Evolutionary conservation across 1,140 invertebrate genomes (phyloP), one percentile per base, ranked within the genome.

Genomic region (Prorops nasuta): DNA sequence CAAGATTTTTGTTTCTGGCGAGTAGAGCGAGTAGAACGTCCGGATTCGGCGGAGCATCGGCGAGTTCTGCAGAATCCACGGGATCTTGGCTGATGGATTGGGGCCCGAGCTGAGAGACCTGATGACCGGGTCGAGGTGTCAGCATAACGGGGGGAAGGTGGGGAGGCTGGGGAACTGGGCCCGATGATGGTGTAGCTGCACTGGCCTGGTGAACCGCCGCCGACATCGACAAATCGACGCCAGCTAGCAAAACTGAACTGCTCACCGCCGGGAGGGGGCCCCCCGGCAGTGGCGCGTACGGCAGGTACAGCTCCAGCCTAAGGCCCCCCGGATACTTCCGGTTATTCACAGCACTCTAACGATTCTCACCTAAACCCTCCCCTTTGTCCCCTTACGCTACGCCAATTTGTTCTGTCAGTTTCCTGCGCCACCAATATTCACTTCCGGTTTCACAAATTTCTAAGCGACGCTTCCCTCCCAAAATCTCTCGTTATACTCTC

Each of bases 1-100:
- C 90, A 8, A 93, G 79, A 52, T 86, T 86, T 74, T 92, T 91
- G 76, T 93, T 94, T 65, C 90, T 84, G 14, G 90, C 88, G 32
- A 93, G 80, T 17, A 93, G 80, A 1, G 90, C 90, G 3, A 91
- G 78, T 19, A 93, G 79, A 38, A 92, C 86, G 66, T 93, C 90
- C n/a, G 90, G 85, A 71, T 87, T 87, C 31, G 86, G 85, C 48
- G 80, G 71, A 16, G 70, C 74, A 52, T 81, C 78, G 20, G 71
- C 62, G 8, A 72, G 35, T 24, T 76, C 59, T 56, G 59, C 35
- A n/a, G n/a, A n/a, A 54, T 56, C 55, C 59, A 67, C 60, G 66
- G 64, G 41, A 56, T 76, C 68, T n/a, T n/a, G n/a, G n/a, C 64
- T 73, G 62, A 56, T 70, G 61, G 21, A 54, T 57, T 31, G 74